These are phyloP conservation scores for Ditula angustiorana DNA, from an alignment of 2,888 invertebrate genomes.

Conservation along the genomic window DNA sequence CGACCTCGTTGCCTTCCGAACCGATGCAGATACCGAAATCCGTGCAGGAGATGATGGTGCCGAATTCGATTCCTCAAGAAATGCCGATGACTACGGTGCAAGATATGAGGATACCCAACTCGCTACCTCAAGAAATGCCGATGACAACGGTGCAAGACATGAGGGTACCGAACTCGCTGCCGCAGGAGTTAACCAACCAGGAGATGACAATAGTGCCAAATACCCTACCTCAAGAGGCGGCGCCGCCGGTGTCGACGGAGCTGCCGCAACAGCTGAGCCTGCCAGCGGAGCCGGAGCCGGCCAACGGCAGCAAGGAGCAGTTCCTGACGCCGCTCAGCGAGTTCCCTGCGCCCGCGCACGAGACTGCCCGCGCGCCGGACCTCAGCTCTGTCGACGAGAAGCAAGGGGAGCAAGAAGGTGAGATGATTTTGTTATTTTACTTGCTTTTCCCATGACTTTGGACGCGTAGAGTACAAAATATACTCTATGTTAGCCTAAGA, in stretches of 20 bases:
- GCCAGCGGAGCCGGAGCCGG: constrained; percentile 60
- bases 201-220: constrained; percentile 40
- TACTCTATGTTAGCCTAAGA: too few relatives aligned
- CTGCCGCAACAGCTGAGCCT: constrained; percentile 66
- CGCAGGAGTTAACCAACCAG: too few relatives aligned
- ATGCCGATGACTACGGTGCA: background rate
- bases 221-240: constrained; percentile 39
- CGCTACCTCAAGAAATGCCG: background rate
- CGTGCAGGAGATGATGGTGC: constrained; percentile 42
- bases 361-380: constrained; percentile 69
- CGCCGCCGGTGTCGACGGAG: constrained; percentile 40
- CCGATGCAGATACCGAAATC: constrained; percentile 1
- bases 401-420: constrained; percentile 70
- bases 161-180: constrained; percentile 25
- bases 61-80: constrained; percentile 35
- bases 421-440: constrained; percentile 40
- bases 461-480: too few relatives aligned
- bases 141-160: too few relatives aligned
- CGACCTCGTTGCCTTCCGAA: background rate
- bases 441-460: too few relatives aligned
- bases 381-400: constrained; percentile 77
- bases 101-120: background rate
- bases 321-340: constrained; percentile 79
- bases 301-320: constrained; percentile 72
- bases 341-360: constrained; percentile 66